Evolutionary conservation across 2,797 vertebrate genomes (phyloP).

Genomic region (Bradypodion ventrale): DNA sequence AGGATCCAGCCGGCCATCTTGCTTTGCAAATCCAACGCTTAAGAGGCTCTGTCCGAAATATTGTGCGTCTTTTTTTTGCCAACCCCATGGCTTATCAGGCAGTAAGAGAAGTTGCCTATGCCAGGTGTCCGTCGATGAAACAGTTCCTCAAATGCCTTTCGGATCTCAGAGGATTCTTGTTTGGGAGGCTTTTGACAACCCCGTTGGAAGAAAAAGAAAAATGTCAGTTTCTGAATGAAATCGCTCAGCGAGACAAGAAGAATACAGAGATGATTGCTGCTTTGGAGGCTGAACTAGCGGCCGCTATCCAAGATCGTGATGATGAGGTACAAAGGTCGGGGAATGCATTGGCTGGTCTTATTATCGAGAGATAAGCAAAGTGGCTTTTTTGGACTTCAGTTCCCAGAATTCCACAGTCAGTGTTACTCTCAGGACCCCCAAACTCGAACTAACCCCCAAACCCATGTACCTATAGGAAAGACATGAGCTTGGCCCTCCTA

Average conservation of each 20-base stretch:
- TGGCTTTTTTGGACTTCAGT: neutral
- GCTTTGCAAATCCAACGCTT: slow-evolving; percentile 58
- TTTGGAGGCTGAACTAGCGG: slow-evolving; percentile 63
- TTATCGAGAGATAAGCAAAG: neutral
- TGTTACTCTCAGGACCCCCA: too few relatives aligned
- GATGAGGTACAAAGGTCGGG: slow-evolving; percentile 67
- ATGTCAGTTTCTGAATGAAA: slow-evolving; percentile 59
- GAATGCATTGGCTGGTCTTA: neutral
- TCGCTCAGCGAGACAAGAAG: slow-evolving; percentile 42
- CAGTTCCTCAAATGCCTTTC: slow-evolving; percentile 70
- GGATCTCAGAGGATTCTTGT: slow-evolving; percentile 73
- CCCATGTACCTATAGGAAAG: too few relatives aligned
- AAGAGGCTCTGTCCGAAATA: slow-evolving; percentile 74
- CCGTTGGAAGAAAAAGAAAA: slow-evolving; percentile 72
- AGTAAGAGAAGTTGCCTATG: slow-evolving; percentile 51
- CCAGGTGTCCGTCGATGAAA: slow-evolving; percentile 35
- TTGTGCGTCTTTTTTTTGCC: slow-evolving; percentile 73
- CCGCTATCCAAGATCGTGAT: slow-evolving; percentile 61
- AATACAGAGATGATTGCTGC: slow-evolving; percentile 57
- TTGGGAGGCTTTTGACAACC: slow-evolving; percentile 77
- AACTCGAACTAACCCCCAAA: too few relatives aligned
- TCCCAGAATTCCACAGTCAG: neutral
- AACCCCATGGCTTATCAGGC: slow-evolving; percentile 54
- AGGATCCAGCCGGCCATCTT: neutral
- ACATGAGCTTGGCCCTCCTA: too few relatives aligned